Evolutionary conservation across 2,113 vertebrate species (phyloP).

Genomic region (Nothocercus julius): DNA sequence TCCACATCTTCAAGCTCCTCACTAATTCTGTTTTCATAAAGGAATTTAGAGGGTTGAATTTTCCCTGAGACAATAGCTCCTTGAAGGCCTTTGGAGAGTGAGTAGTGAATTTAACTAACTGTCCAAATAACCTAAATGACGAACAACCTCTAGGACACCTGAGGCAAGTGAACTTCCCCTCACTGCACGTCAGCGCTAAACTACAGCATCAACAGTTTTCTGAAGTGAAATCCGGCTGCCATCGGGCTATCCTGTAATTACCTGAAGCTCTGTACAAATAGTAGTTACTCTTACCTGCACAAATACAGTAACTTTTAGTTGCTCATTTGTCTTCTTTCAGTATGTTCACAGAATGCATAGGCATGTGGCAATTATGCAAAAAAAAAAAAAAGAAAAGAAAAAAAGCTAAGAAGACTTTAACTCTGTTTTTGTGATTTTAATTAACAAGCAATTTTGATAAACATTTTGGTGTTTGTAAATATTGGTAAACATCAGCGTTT

Average conservation of each 20-base stretch:
- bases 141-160: not conserved
- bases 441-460: not conserved
- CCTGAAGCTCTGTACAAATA: not conserved
- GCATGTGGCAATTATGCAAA: not conserved
- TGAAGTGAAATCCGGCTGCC: not conserved
- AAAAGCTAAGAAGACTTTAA: not conserved
- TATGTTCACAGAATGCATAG: not conserved
- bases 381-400: not conserved
- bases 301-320: not conserved
- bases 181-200: not conserved
- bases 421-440: not conserved
- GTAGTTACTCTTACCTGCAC: not conserved
- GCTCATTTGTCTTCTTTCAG: not conserved
- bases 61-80: not conserved
- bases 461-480: not conserved
- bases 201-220: not conserved
- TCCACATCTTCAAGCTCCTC: slow-evolving; percentile 20
- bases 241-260: not conserved
- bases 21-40: slow-evolving; percentile 53
- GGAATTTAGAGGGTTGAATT: not conserved
- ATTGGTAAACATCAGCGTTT: not conserved
- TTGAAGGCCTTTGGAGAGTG: not conserved
- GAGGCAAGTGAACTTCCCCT: not conserved
- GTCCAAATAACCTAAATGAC: slow-evolving; percentile 5
- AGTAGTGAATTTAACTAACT: slow-evolving; percentile 23